These are phyloP conservation scores for Drosophila bifasciata DNA, from an alignment of 1,140 invertebrate genomes.

Conservation along the genomic window DNA sequence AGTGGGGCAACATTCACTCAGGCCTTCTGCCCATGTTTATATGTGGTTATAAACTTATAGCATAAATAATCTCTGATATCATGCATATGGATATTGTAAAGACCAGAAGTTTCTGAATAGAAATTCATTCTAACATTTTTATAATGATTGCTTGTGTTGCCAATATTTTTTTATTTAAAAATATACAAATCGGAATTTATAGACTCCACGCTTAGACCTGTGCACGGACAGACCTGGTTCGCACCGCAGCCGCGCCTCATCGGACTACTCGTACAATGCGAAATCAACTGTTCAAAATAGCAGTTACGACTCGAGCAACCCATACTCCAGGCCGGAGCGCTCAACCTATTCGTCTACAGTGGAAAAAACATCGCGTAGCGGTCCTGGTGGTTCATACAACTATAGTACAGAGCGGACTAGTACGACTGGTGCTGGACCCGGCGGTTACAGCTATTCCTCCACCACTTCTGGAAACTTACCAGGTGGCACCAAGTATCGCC, in stretches of 20 bases:
- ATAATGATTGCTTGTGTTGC: constrained; percentile 60
- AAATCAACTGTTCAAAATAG: constrained; percentile 86
- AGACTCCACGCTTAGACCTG: constrained; percentile 94
- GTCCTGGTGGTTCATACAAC: constrained; percentile 87
- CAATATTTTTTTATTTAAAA: constrained; percentile 65
- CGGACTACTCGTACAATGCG: constrained; percentile 93
- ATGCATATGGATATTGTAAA: too few species aligned
- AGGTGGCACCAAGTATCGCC: constrained; percentile 91
- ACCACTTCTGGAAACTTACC: constrained; percentile 90
- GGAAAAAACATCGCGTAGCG: constrained; percentile 88
- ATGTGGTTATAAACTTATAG: too few species aligned
- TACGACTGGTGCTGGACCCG: constrained; percentile 89
- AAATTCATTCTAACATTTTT: background rate
- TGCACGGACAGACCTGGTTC: constrained; percentile 90
- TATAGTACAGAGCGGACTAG: constrained; percentile 90
- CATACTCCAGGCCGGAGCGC: constrained; percentile 86
- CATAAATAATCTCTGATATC: too few species aligned
- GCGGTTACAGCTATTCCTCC: constrained; percentile 92
- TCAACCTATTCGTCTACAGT: constrained; percentile 88
- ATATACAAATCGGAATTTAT: constrained; percentile 84
- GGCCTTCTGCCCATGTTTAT: too few species aligned
- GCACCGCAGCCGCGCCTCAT: constrained; percentile 84
- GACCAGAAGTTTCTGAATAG: too few species aligned
- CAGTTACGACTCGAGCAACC: constrained; percentile 85
- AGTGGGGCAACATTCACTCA: too few species aligned